These are phyloP conservation scores for Collichthys lucidus DNA, from an alignment of 2,113 vertebrate species.

Conservation along the genomic window DNA sequence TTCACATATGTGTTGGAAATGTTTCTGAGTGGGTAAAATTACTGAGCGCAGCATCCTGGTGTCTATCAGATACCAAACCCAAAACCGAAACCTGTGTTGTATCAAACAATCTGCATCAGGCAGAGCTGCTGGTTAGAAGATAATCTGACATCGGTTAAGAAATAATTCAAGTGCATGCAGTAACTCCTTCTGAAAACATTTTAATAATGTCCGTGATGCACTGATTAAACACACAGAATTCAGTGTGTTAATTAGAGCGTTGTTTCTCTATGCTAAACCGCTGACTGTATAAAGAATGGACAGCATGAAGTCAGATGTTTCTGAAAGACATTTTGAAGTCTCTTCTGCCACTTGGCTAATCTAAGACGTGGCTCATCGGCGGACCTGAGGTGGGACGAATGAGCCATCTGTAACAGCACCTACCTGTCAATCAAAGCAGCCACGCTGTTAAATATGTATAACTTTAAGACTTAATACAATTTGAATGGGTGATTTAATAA, in stretches of 20 bases:
- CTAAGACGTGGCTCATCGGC: too few species aligned
- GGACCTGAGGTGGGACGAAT: too few species aligned
- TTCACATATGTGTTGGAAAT: not conserved
- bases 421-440: too few species aligned
- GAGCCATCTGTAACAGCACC: too few species aligned
- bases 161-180: not conserved
- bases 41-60: not conserved
- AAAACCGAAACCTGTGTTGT: slow-evolving; percentile 14
- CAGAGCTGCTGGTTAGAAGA: not conserved
- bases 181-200: not conserved
- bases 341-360: too few species aligned
- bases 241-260: not conserved
- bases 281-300: too few species aligned
- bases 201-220: not conserved
- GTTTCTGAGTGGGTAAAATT: not conserved
- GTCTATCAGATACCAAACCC: not conserved
- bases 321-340: too few species aligned
- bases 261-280: not conserved
- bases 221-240: not conserved
- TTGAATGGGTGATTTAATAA: too few species aligned
- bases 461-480: too few species aligned
- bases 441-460: too few species aligned
- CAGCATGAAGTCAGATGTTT: too few species aligned
- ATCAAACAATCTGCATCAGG: not conserved
- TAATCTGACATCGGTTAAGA: not conserved